Base-by-base conservation (phyloP, 1,140 invertebrate species). In the Philaenus spumarius region DNA sequence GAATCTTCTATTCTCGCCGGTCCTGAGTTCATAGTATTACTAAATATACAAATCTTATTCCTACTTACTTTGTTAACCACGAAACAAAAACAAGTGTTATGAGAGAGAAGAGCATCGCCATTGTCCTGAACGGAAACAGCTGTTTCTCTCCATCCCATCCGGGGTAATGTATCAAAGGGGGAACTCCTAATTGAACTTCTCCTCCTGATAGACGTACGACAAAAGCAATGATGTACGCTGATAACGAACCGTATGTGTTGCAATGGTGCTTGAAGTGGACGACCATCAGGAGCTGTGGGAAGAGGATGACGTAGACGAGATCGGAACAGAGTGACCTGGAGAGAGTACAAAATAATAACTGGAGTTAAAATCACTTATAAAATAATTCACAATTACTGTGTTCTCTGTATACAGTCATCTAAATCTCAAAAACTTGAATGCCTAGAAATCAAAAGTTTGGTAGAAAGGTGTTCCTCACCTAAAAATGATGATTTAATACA, bases 241-340 rank as follows among this genome's bases (percentile, higher is more conserved):
- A 77, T 23, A 98, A 75, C 20, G 94, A 97, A 20, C 96, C 96
- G 72, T 98, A 98, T 0, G 95, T 97, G 77, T 98, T 98, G 76
- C 90, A 93, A 69, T 92, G 79, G 42, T 87, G 79, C 72, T 93
- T 90, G 73, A 95, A 93, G 75, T 98, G 95, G 4, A 98, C 93
- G 62, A 98, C 95, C 84, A 93, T 95, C 47, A 97, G 79, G n/a
- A 99, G 82, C 75, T 97, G 94, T 0, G 96, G 96, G 74, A 98
- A 98, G 54, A 99, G 81, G 68, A 99, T 96, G 52, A 97, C 93
- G 79, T 97, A 99, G 35, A 97, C 94, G 65, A 98, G 75, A 76
- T 98, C 96, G 12, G 95, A 97, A 75, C 95, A 98, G 81, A 98
- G 89, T 53, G 89, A 91, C 84, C 85, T 87, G 69, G 0, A 68